These are phyloP conservation scores for Ladona fulva DNA, from an alignment of 1,140 invertebrate species.

Conservation along the genomic window DNA sequence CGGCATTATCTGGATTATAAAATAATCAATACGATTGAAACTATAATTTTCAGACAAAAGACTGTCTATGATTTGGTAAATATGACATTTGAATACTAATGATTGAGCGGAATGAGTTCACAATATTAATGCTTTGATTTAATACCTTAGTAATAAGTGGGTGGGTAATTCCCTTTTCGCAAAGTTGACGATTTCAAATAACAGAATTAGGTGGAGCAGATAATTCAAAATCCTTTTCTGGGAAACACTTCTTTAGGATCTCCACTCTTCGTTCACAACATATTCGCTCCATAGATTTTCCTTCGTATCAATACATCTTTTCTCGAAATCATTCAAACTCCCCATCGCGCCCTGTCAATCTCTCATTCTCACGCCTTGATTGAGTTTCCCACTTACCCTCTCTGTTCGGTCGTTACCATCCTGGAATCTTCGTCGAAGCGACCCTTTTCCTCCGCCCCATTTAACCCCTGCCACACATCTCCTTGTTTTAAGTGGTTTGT, in stretches of 20 bases:
- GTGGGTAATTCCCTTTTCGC: no score
- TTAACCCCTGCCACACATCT: not conserved
- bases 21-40: no score
- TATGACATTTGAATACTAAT: no score
- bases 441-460: not conserved
- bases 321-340: not conserved
- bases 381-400: constrained; percentile 3
- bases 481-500: constrained; percentile 5
- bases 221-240: not conserved
- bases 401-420: not conserved
- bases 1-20: no score
- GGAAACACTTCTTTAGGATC: not conserved
- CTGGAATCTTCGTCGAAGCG: not conserved
- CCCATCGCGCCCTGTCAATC: not conserved
- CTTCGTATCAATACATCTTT: not conserved
- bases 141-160: no score
- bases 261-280: not conserved
- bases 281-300: not conserved
- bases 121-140: no score
- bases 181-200: no score
- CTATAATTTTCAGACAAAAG: no score
- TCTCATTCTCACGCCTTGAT: not conserved
- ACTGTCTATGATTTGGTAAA: no score
- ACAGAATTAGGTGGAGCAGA: not conserved
- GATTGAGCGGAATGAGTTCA: no score